Conservation (phyloP, 1,140 invertebrate genomes). For the Brachionus manjavacas region DNA sequence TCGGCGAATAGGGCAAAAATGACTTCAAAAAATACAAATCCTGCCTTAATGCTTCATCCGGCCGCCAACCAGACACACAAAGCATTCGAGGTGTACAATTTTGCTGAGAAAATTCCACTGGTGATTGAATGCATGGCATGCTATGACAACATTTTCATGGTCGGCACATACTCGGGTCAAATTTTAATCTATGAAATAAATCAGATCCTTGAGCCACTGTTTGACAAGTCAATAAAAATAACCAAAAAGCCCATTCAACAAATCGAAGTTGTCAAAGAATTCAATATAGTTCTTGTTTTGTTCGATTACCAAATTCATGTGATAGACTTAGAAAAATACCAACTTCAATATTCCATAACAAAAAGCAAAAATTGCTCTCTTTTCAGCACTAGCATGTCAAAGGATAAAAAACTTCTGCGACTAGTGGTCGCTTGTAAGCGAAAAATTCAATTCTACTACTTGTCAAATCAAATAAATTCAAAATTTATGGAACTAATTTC, state of each 20-base stretch:
- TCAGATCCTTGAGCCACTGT: not conserved
- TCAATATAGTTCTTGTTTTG: slow-evolving; percentile 9
- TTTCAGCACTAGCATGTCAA: slow-evolving; percentile 11
- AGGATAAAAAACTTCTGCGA: slow-evolving; percentile 16
- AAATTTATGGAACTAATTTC: slow-evolving; percentile 41
- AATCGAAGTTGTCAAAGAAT: slow-evolving; percentile 20
- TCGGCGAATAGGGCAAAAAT: not conserved
- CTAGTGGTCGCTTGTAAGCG: not conserved
- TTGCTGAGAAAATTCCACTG: slow-evolving; percentile 18
- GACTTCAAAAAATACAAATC: slow-evolving; percentile 15
- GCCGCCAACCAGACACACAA: slow-evolving; percentile 1
- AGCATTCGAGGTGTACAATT: slow-evolving; percentile 19
- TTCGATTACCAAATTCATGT: slow-evolving; percentile 33
- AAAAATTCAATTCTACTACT: slow-evolving; percentile 30
- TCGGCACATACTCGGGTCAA: slow-evolving; percentile 4
- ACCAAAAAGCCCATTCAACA: slow-evolving; percentile 39
- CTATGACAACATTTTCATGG: slow-evolving; percentile 35
- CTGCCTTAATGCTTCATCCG: not conserved
- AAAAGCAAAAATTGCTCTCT: slow-evolving; percentile 20
- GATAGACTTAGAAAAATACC: slow-evolving; percentile 23
- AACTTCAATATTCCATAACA: slow-evolving; percentile 28
- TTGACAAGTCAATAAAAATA: slow-evolving; percentile 31
- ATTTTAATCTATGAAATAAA: slow-evolving; percentile 36
- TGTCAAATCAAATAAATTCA: slow-evolving; percentile 15
- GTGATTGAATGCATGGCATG: slow-evolving; percentile 24